Conservation (phyloP, 2,797 vertebrate genomes). For the Pipistrellus nathusii region DNA sequence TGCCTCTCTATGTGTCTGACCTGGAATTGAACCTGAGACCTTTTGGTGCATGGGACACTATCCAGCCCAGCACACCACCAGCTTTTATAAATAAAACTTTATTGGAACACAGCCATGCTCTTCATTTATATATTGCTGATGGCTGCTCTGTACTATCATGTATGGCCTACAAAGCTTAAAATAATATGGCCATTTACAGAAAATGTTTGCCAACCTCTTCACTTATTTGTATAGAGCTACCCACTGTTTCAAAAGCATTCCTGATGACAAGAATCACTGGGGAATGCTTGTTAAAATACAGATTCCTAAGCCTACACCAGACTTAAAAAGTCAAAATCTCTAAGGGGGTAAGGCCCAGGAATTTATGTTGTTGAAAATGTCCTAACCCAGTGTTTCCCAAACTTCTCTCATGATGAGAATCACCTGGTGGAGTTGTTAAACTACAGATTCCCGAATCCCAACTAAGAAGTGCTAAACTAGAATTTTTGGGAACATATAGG, state of each 20-base stretch:
- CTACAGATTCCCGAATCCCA: no score
- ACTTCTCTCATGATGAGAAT: no score
- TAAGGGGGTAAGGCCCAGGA: constrained; percentile 3
- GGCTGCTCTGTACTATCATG: background rate
- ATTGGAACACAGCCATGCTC: background rate
- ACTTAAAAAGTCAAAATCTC: constrained; percentile 30
- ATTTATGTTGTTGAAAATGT: constrained; percentile 60
- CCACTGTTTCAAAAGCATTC: constrained; percentile 33
- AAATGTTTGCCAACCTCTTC: background rate
- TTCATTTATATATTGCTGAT: background rate
- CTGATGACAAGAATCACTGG: constrained; percentile 39
- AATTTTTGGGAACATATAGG: no score
- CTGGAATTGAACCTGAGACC: background rate
- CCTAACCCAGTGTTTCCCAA: background rate
- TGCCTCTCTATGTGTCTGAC: background rate
- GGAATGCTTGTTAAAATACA: constrained; percentile 44
- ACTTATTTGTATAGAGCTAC: constrained; percentile 34
- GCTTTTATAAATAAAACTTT: constrained; percentile 52
- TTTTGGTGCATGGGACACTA: background rate
- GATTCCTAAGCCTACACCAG: background rate
- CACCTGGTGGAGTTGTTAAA: no score
- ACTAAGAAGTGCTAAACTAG: no score
- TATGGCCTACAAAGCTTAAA: constrained; percentile 25
- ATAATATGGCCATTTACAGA: constrained; percentile 45
- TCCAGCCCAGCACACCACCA: background rate